Evolutionary conservation across 37 sponge, comb jelly and placozoan species (phyloP), one percentile per base, ranked within the genome.

Genomic region (Chondrilla cf. caribensis): DNA sequence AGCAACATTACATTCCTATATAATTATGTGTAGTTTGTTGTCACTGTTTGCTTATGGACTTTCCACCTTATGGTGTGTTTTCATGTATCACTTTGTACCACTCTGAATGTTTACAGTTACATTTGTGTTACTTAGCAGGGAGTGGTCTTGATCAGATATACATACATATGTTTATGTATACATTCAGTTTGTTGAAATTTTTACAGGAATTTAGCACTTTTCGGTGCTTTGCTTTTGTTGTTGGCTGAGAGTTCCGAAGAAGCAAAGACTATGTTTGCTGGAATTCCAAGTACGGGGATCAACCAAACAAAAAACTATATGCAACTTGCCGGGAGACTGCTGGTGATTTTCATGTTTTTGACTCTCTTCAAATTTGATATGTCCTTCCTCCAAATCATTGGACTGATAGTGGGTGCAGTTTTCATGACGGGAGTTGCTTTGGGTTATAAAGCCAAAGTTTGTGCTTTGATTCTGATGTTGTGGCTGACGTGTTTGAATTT

Each of bases 261-360:
- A 57, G 90, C 73, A 19, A 98, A 98, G 84, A 89, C 90, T 6
- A 98, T 98, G 92, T 96, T 98, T 87, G 99, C 99, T 38, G 99
- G 99, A n/a, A 79, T 98, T 9, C 99, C 99, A 2, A 80, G 90
- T 33, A 79, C 88, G 60, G 97, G 90, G 15, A 87, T 67, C 64
- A 98, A 93, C 82, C 86, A 88, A 82, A 86, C 80, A 25, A 95
- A 91, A 70, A 96, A 85, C 89, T 98, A 98, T 87, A 93, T 98
- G 92, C 97, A 96, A 68, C 90, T 98, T 19, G 95, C 97, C 36
- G 99, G 99, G 9, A 79, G 99, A 17, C 66, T 98, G 14, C 87
- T 98, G 31, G 92, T 98, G 47, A 88, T 96, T 54, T 87, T 98
- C 85, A 98, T 98, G 99, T 98, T 98, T 83, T 83, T 98, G 9